Percentiles rank a stretch among this genome's conserved stretches.
These are phyloP conservation scores for Spea bombifrons DNA, from an alignment of 2,113 vertebrate species.

Conservation along the genomic window DNA sequence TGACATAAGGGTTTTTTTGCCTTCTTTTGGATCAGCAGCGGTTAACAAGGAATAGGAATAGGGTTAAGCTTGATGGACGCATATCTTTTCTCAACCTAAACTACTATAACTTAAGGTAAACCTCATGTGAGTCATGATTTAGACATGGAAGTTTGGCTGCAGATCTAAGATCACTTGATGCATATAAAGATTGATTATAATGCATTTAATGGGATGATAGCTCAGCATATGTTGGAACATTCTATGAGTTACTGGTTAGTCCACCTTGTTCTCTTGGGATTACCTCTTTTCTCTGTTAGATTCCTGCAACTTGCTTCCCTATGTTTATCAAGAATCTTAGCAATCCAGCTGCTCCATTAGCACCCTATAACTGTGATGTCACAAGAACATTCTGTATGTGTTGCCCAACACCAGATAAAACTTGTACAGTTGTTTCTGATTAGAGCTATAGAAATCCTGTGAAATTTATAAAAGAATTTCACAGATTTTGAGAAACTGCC, in stretches of 20 bases:
- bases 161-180: not conserved
- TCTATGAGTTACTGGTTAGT: slow-evolving; percentile 7
- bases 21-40: too few species aligned
- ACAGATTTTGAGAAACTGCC: too few species aligned
- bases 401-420: not conserved
- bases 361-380: not conserved
- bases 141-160: not conserved
- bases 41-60: too few species aligned
- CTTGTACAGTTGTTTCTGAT: slow-evolving; percentile 8
- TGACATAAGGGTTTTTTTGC: too few species aligned
- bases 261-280: slow-evolving; percentile 14
- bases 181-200: not conserved
- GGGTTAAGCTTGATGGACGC: too few species aligned
- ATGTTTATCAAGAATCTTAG: slow-evolving; percentile 7
- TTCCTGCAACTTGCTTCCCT: slow-evolving; percentile 22
- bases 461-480: too few species aligned
- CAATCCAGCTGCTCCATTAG: not conserved
- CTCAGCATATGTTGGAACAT: slow-evolving; percentile 8
- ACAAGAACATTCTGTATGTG: not conserved
- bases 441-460: not conserved
- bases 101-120: too few species aligned
- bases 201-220: slow-evolving; percentile 6
- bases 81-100: too few species aligned
- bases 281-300: slow-evolving; percentile 13
- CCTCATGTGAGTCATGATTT: not conserved